A percentile compares a stretch with the other conserved stretches of the same genome.
These are phyloP conservation scores for Callaeas wilsoni DNA, from an alignment of 2,113 vertebrate species.

Conservation along the genomic window DNA sequence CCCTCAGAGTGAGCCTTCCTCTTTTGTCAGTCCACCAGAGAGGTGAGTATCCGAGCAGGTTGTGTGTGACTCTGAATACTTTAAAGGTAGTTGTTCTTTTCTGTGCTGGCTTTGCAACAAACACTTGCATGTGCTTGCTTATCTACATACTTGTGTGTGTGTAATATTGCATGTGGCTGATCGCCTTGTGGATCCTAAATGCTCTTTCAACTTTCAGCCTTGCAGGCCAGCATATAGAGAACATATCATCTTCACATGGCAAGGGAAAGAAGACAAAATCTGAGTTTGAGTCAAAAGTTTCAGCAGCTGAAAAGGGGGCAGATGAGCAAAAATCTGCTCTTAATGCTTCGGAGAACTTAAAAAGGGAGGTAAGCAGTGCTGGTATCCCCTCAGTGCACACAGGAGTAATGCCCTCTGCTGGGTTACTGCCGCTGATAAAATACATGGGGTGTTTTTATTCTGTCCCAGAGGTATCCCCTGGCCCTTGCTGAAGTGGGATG, in stretches of 20 bases:
- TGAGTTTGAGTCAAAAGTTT: conserved; percentile 71
- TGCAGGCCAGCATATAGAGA: conserved; percentile 78
- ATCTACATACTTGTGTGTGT: not conserved
- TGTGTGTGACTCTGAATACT: conserved; percentile 1
- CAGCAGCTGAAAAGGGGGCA: conserved; percentile 51
- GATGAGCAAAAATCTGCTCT: conserved; percentile 67
- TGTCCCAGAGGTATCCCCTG: not conserved
- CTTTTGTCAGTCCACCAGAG: conserved; percentile 80
- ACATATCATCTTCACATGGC: conserved; percentile 72
- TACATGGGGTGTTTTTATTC: not conserved
- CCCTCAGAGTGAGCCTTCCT: conserved; percentile 77
- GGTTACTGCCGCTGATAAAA: not conserved
- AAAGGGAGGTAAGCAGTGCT: conserved; percentile 70
- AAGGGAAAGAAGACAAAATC: conserved; percentile 77
- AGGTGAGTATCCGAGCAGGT: conserved; percentile 79
- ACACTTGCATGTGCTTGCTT: conserved; percentile 55
- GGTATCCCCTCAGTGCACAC: not conserved
- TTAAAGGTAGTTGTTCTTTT: not conserved
- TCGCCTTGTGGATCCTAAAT: not conserved
- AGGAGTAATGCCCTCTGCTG: not conserved
- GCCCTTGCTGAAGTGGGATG: not conserved
- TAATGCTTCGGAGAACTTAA: conserved; percentile 73
- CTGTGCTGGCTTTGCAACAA: not conserved
- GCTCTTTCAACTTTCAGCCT: conserved; percentile 57
- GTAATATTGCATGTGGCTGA: not conserved